Percentiles rank a stretch among this genome's conserved stretches.
These are phyloP conservation scores for Lepidurus packardi DNA, from an alignment of 1,140 invertebrate species.

Conservation along the genomic window DNA sequence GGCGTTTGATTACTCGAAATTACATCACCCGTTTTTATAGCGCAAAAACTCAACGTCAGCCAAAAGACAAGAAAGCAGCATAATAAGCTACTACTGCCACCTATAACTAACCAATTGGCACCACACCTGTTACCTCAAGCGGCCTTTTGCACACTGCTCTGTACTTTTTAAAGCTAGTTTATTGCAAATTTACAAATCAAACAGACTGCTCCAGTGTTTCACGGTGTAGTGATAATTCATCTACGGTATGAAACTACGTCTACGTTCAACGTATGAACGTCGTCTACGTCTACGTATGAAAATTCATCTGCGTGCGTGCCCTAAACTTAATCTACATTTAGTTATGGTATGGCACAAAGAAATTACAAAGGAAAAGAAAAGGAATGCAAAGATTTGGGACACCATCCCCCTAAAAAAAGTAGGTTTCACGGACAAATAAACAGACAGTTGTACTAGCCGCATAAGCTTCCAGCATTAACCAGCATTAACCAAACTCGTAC, in stretches of 20 bases:
- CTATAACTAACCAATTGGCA: too few relatives aligned
- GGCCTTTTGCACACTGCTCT: too few relatives aligned
- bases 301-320: neutral
- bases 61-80: too few relatives aligned
- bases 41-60: too few relatives aligned
- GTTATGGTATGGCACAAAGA: slow-evolving; percentile 7
- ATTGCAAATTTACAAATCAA: neutral
- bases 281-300: too few relatives aligned
- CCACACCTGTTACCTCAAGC: too few relatives aligned
- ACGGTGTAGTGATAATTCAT: too few relatives aligned
- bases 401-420: neutral
- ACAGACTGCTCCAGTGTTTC: neutral
- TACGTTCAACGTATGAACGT: too few relatives aligned
- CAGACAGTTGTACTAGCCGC: neutral
- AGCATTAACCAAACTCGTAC: neutral
- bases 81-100: too few relatives aligned
- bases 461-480: neutral
- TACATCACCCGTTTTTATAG: too few relatives aligned
- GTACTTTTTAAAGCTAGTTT: neutral
- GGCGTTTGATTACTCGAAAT: too few relatives aligned
- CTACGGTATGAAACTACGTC: too few relatives aligned
- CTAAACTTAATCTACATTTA: neutral
- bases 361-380: neutral
- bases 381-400: neutral
- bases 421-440: neutral